Evolutionary conservation across 64 coral and sea anemone species (phyloP).

Genomic region (Montipora efflorescens): DNA sequence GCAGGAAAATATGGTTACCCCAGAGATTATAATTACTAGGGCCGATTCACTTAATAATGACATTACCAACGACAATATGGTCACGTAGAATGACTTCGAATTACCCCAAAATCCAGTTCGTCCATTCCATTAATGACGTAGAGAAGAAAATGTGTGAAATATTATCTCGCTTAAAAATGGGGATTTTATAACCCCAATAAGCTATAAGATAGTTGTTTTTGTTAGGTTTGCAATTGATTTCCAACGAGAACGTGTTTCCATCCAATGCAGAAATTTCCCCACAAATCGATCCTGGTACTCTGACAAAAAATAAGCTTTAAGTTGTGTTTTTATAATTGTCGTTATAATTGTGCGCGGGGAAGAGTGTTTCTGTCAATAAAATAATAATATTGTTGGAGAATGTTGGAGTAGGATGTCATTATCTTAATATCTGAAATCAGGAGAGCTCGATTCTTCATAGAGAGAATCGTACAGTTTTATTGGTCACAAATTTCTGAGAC

Average conservation of each 20-base stretch:
- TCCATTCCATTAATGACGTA: no score
- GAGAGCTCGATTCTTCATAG: no score
- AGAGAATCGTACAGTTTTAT: no score
- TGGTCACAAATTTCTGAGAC: no score
- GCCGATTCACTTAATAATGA: background rate
- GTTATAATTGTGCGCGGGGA: background rate
- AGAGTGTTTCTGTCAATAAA: constrained; percentile 33
- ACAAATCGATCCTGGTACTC: background rate
- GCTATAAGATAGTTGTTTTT: background rate
- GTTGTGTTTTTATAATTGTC: background rate
- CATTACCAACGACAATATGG: background rate
- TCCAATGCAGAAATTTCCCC: no score
- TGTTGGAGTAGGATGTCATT: no score
- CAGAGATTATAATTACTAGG: constrained; percentile 18
- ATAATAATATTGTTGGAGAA: background rate
- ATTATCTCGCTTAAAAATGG: background rate
- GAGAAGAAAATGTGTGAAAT: no score
- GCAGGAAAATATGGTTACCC: background rate
- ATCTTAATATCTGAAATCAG: no score
- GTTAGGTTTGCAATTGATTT: background rate
- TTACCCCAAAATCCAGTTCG: background rate
- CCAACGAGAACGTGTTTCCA: background rate
- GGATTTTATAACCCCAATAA: background rate
- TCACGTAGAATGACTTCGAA: background rate
- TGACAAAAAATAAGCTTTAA: background rate